phyloP scores from a whole-genome alignment of 2,113 vertebrate genomes.

The Macaca mulatta region DNA sequence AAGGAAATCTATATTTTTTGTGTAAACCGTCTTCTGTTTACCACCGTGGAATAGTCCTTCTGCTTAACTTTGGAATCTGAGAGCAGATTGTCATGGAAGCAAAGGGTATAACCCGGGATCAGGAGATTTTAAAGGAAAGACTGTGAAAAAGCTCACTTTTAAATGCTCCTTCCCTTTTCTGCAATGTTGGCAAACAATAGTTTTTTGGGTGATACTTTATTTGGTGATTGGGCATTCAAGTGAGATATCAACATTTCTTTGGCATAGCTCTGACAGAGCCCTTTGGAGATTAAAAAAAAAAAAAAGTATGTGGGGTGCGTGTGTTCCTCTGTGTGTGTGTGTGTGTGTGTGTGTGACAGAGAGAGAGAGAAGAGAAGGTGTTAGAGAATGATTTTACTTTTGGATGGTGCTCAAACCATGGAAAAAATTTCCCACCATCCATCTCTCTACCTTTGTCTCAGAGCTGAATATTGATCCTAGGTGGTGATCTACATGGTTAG shows the following conservation, averaged over 20 bases:
- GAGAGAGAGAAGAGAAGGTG: background rate
- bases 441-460: conserved; percentile 55
- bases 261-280: background rate
- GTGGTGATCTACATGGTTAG: conserved; percentile 67
- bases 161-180: background rate
- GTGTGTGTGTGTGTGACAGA: background rate
- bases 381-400: background rate
- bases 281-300: background rate
- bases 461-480: conserved; percentile 64
- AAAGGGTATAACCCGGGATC: background rate
- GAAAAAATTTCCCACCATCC: conserved; percentile 15
- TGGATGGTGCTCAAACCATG: conserved; percentile 37
- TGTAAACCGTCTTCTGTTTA: conserved; percentile 83
- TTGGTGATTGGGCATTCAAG: background rate
- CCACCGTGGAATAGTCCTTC: conserved; percentile 66
- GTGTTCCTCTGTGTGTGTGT: background rate
- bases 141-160: background rate
- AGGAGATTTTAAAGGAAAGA: background rate
- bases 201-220: background rate
- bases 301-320: no score
- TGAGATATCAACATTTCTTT: background rate
- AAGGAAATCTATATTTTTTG: conserved; percentile 86
- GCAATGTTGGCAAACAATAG: background rate
- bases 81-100: conserved; percentile 65
- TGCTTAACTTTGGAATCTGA: conserved; percentile 74